Evolutionary conservation across 2,888 invertebrate genomes (phyloP).

Genomic region (Conops quadrifasciatus): DNA sequence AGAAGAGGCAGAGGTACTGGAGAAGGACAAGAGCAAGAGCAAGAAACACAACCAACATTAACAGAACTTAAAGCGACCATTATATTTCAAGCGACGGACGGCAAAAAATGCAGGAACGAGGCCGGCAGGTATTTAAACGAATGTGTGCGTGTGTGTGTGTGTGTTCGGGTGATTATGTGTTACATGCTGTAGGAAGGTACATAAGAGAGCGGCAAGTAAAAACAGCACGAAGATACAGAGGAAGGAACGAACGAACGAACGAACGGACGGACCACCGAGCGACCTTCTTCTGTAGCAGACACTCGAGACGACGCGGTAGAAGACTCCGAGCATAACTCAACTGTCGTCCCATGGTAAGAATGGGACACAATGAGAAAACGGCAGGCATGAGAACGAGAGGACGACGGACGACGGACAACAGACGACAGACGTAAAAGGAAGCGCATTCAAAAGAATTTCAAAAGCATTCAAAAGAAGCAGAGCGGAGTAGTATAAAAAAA

Average conservation of each 20-base stretch:
- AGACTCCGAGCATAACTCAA: neutral
- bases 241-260: neutral
- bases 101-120: neutral
- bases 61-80: slow-evolving; percentile 13
- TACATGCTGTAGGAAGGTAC: neutral
- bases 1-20: no score
- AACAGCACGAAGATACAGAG: no score
- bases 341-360: neutral
- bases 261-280: neutral
- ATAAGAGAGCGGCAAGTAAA: neutral
- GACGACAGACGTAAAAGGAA: neutral
- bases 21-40: neutral
- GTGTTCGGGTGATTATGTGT: slow-evolving; percentile 6
- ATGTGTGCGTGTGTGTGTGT: slow-evolving; percentile 18
- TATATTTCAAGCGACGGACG: neutral
- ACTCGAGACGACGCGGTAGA: slow-evolving; percentile 16
- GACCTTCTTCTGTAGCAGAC: neutral
- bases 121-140: neutral
- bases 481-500: neutral
- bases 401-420: neutral
- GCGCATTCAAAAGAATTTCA: no score
- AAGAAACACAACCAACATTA: neutral
- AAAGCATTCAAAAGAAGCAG: slow-evolving; percentile 12
- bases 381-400: neutral
- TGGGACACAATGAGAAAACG: neutral